A percentile compares a stretch with the other conserved stretches of the same genome.
phyloP scores from a whole-genome alignment of 64 coral and sea anemone genomes.

The Porites australiensis region DNA sequence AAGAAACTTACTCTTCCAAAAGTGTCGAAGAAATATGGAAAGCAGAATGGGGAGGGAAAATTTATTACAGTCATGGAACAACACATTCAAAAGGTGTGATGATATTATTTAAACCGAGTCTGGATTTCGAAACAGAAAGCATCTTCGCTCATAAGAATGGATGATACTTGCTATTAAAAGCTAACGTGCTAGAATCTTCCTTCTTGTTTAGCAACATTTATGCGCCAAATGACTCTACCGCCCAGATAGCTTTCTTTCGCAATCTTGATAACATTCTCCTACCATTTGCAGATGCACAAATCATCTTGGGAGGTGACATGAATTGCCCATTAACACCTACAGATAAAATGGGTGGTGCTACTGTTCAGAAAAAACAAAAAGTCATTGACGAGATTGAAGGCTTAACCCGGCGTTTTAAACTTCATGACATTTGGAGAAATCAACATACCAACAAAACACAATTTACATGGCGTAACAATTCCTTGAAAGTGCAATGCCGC shows the following conservation, averaged over 20 bases:
- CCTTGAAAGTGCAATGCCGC: neutral
- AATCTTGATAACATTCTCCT: neutral
- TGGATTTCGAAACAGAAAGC: neutral
- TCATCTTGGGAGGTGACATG: neutral
- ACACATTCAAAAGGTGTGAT: neutral
- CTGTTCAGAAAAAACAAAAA: no score
- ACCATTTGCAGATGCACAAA: neutral
- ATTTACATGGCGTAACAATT: neutral
- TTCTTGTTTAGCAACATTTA: constrained; percentile 12
- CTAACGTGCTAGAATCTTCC: neutral
- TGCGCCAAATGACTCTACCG: neutral
- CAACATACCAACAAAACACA: neutral
- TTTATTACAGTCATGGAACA: constrained; percentile 4
- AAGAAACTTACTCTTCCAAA: constrained; percentile 26
- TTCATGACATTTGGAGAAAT: neutral
- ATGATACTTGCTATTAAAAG: neutral
- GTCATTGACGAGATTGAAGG: no score
- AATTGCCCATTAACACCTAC: neutral
- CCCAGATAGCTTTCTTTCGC: neutral
- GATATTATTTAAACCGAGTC: constrained; percentile 37
- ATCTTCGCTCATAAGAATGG: neutral
- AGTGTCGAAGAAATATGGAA: neutral
- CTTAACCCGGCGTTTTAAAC: neutral
- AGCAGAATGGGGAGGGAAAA: constrained; percentile 27
- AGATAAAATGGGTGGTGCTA: no score